phyloP scores from a whole-genome alignment of 2,113 vertebrate species.

The Osmerus eperlanus region DNA sequence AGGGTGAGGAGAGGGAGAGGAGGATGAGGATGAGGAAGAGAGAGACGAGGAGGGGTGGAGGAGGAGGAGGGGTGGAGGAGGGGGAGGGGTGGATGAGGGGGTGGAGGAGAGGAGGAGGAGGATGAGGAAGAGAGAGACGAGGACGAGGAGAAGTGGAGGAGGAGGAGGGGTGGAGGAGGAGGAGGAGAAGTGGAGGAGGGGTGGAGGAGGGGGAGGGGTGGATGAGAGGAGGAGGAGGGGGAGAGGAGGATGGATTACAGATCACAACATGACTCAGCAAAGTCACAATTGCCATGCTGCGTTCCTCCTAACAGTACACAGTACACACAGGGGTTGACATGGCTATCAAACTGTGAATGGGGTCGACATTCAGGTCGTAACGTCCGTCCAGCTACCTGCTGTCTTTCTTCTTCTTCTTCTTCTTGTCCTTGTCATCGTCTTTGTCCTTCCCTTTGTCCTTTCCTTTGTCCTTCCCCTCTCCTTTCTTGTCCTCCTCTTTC shows the following conservation, averaged over 20 bases:
- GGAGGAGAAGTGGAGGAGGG: too few species aligned
- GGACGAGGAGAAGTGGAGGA: background rate
- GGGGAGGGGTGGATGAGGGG: background rate
- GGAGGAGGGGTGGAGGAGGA: background rate
- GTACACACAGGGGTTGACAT: too few species aligned
- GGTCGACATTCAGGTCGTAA: too few species aligned
- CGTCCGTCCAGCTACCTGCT: conserved; percentile 57
- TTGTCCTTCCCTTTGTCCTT: conserved; percentile 36
- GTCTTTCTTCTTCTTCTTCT: conserved; percentile 67
- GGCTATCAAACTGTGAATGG: too few species aligned
- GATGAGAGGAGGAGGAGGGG: background rate
- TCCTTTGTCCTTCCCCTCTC: conserved; percentile 33
- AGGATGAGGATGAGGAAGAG: background rate
- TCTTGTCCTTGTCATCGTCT: background rate
- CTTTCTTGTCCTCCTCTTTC: conserved; percentile 60
- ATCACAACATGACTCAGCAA: background rate
- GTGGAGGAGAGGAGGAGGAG: background rate
- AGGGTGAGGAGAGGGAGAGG: background rate
- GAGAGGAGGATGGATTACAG: background rate
- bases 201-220: too few species aligned
- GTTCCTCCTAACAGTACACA: too few species aligned
- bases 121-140: too few species aligned
- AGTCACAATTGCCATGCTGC: background rate
- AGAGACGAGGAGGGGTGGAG: background rate
- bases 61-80: background rate